Evolutionary conservation across 92 coral and sea anemone species (phyloP), one percentile per base, ranked within the genome.

Genomic region (Epizoanthus rinbou): DNA sequence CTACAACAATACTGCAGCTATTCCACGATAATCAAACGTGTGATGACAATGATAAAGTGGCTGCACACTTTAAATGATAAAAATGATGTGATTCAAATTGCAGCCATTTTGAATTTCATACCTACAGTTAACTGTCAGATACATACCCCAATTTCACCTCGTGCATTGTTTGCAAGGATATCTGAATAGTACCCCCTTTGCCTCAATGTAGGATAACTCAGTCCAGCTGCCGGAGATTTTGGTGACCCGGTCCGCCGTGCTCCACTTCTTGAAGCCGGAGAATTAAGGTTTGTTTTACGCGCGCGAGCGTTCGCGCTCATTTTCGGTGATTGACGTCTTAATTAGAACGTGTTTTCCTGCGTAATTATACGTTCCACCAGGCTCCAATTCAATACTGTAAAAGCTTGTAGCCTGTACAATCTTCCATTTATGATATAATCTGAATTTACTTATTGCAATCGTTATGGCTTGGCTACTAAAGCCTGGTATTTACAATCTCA

Each of bases 121-220:
- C 50, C 31, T 28, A 28, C 31, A 28, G 31, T 28, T 28, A 28
- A 28, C 31, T 28, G 31, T 28, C 31, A 9, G 54, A 25, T 58
- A 70, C 94, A 73, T 84, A 94, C 98, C 91, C 86, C 83, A 17
- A 90, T 82, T 66, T 90, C 93, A 35, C 84, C 89, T 79, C 83
- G 89, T 59, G 96, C 90, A 75, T 85, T 95, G 84, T 91, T 95
- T 62, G 89, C 90, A 52, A 94, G 73, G 50, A 94, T 94, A 84
- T 94, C 98, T 13, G 98, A 94, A 84, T 94, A 94, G 82, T 89
- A 94, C 33, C 98, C 98, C 76, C 98, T 91, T 66, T 94, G 98
- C 81, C 91, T 89, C 24, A 93, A 88, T 43, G 84, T 86, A 18
- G 98, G 93, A 62, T 91, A 93, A 80, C 86, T 86, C 15, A 89